Base-by-base conservation (phyloP, 2,113 vertebrate genomes). In the Hydropotes inermis region DNA sequence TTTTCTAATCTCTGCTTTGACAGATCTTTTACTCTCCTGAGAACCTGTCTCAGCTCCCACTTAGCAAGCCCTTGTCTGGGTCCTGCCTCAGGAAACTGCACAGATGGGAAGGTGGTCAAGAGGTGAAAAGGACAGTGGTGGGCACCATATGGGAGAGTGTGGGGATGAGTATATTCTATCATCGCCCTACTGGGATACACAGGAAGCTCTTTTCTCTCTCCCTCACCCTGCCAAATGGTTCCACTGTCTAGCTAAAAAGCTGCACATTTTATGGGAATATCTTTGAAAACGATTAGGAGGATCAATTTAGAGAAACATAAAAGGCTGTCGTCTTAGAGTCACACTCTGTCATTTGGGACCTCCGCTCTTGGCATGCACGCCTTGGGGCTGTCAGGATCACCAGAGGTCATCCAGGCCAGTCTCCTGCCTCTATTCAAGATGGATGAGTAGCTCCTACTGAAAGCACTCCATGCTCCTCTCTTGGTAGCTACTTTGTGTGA, bases 191-290 rank as follows among this genome's bases (percentile, higher is more conserved):
- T 74, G 54, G 82, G 47, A 33, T 60, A 19, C 50, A 43, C 25
- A 85, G 89, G 81, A 95, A 95, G 55, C 50, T 92, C 78, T 88
- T 52, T 39, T 70, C 60, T 92, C 27, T 87, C 54, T 30, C 67
- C 47, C 28, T 50, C 3, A 33, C 81, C 54, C 64, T 58, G 91
- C 97, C 98, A 97, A 94, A 97, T 96, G 96, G 89, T 83, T 97
- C 84, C 79, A 91, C 61, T 30, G 43, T 85, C 70, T 95, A 43
- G 61, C 64, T 76, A 43, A 84, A 81, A 78, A 95, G 50, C 55
- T 21, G 87, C 23, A 25, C 19, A 3, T 47, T 93, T 94, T 94
- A 78, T 76, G 94, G 57, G 78, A 83, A 91, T 92, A 87, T 91
- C 90, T 91, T 79, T 36, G 76, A 96, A 85, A 92, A 86, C 11